Evolutionary conservation across 2,888 invertebrate genomes (phyloP), one percentile per base, ranked within the genome.

Genomic region (Dryobota labecula): DNA sequence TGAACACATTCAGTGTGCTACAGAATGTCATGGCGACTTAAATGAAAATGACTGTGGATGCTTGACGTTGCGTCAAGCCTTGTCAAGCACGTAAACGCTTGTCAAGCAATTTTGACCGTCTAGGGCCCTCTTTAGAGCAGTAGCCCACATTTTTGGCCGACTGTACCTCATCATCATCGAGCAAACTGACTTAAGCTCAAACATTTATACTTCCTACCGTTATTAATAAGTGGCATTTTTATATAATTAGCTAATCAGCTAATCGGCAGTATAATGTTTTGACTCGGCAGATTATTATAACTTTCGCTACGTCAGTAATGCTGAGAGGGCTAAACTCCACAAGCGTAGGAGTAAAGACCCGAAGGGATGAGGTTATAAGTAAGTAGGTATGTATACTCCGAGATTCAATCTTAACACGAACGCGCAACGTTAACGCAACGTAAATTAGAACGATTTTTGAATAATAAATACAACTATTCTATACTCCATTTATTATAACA

Each of bases 191-290:
- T 56, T 56, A 41, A 56, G 41, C 11, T 27, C 38, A 51, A 43
- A 27, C 27, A 1, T 18, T 20, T 6, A 30, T 30, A 51, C 33
- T 53, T 33, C 11, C 15, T 13, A 8, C 9, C 38, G 24, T 65
- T 6, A 5, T 43, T 75, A 72, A 53, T 33, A 33, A 38, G 24
- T 1, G n/a, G 13, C 15, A 45, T 2, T 47, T 41, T 41, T 56
- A 1, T 76, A 18, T 36, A 15, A 66, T 6, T 13, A 43, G 15
- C 33, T 43, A 53, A n/a, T 75, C 20, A 51, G 36, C 36, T 54
- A 67, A 24, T 68, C 15, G 18, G 8, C 5, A 27, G 27, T 33
- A 47, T 56, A 49, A 76, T 76, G 36, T 68, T 36, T 47, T n/a
- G 13, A 27, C 24, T 27, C 18, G 2, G 7, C 33, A 36, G 41